Conservation (phyloP, 2,113 vertebrate genomes). For the Psilopsiagon aurifrons region DNA sequence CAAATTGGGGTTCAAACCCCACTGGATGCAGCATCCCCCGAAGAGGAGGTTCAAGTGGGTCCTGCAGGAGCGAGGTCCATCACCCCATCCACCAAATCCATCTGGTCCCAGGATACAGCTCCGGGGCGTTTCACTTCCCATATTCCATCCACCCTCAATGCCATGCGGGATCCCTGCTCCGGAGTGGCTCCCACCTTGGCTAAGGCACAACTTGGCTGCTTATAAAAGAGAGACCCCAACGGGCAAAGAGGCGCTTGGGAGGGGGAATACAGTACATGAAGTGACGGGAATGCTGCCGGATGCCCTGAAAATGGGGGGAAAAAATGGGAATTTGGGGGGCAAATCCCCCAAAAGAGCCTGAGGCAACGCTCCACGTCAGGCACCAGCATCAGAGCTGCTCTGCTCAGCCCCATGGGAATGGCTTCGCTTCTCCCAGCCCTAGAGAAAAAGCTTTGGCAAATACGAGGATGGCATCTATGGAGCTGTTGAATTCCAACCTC, state of each 20-base stretch:
- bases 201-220: conserved; percentile 37
- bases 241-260: not conserved
- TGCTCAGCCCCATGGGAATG: not conserved
- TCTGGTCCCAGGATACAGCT: not conserved
- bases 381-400: not conserved
- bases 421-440: not conserved
- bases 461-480: not conserved
- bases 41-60: not conserved
- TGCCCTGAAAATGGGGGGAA: not conserved
- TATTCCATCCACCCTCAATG: not conserved
- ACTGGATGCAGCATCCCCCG: not conserved
- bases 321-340: not conserved
- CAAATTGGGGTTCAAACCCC: not conserved
- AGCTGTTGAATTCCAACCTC: not conserved
- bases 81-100: not conserved
- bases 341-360: not conserved
- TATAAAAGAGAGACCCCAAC: not conserved
- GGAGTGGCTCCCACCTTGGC: not conserved
- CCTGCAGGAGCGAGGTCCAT: fast-evolving
- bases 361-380: not conserved
- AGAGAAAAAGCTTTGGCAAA: conserved; percentile 49
- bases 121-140: not conserved
- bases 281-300: not conserved
- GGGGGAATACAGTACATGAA: not conserved
- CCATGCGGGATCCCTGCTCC: not conserved